Conservation (phyloP, 2,113 vertebrate genomes). For the Gobiocypris rarus region DNA sequence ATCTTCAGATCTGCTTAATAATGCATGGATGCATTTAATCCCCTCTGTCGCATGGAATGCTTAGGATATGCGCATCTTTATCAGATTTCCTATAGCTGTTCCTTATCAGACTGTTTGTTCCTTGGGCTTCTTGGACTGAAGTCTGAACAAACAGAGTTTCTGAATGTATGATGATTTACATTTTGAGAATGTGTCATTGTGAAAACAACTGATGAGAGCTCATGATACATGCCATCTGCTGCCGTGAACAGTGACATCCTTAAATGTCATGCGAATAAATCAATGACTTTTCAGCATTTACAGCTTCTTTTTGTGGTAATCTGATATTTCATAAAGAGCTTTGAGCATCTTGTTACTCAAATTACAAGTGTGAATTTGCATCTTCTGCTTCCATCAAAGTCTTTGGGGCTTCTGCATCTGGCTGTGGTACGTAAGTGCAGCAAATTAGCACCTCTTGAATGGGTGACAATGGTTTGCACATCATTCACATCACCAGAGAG, state of each 20-base stretch:
- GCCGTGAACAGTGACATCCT: neutral
- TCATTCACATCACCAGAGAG: neutral
- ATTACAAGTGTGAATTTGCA: neutral
- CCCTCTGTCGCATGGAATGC: slow-evolving; percentile 34
- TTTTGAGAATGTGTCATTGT: neutral
- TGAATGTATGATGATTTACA: slow-evolving; percentile 17
- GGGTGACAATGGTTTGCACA: neutral
- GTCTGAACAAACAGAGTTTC: slow-evolving; percentile 12
- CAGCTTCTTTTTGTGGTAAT: neutral
- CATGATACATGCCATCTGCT: neutral
- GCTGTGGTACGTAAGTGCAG: neutral
- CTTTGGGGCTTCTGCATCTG: neutral
- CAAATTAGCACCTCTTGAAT: slow-evolving; percentile 26
- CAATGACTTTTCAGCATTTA: neutral
- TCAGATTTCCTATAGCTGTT: slow-evolving; percentile 26
- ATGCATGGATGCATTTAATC: slow-evolving; percentile 60
- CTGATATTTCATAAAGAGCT: neutral
- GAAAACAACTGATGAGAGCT: neutral
- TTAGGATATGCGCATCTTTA: slow-evolving; percentile 51
- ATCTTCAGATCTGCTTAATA: slow-evolving; percentile 54
- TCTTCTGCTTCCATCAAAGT: neutral
- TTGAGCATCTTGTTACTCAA: neutral
- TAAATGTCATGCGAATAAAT: slow-evolving; percentile 24
- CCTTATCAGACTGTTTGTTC: slow-evolving; percentile 22
- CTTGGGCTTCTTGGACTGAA: neutral